Evolutionary conservation across 1,140 invertebrate genomes (phyloP).

Genomic region (Phortica variegata): DNA sequence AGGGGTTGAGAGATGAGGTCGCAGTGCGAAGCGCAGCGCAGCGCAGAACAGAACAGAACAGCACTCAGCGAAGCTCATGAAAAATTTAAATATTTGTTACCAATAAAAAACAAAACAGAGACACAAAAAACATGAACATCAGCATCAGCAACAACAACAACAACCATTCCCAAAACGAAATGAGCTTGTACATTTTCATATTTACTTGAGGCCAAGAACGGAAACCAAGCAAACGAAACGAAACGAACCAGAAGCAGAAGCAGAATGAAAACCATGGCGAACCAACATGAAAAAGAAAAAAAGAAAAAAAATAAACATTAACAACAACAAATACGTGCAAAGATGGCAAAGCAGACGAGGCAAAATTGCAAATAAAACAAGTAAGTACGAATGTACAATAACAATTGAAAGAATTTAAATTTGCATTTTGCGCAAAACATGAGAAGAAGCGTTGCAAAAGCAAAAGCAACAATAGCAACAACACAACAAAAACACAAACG

Average conservation of each 20-base stretch:
- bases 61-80: slow-evolving; percentile 16
- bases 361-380: slow-evolving; percentile 52
- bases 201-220: too few species aligned
- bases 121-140: slow-evolving; percentile 17
- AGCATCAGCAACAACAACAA: slow-evolving; percentile 28
- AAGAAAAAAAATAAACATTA: slow-evolving; percentile 18
- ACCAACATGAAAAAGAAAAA: slow-evolving; percentile 5
- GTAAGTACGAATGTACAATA: slow-evolving; percentile 31
- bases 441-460: slow-evolving; percentile 10
- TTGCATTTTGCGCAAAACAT: slow-evolving; percentile 47
- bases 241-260: too few species aligned
- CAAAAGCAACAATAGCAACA: slow-evolving; percentile 1
- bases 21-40: too few species aligned
- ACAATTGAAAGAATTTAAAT: slow-evolving; percentile 55
- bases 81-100: slow-evolving; percentile 42
- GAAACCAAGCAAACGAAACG: too few species aligned
- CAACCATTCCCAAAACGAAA: slow-evolving; percentile 32
- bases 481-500: background rate
- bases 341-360: slow-evolving; percentile 35
- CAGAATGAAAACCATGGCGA: too few species aligned
- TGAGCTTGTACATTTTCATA: slow-evolving; percentile 10
- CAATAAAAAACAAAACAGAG: slow-evolving; percentile 28
- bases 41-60: too few species aligned
- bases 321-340: slow-evolving; percentile 4
- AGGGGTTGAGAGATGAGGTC: too few species aligned